Evolutionary conservation across 2,113 vertebrate genomes (phyloP), one percentile per base, ranked within the genome.

Genomic region (Pimephales promelas): DNA sequence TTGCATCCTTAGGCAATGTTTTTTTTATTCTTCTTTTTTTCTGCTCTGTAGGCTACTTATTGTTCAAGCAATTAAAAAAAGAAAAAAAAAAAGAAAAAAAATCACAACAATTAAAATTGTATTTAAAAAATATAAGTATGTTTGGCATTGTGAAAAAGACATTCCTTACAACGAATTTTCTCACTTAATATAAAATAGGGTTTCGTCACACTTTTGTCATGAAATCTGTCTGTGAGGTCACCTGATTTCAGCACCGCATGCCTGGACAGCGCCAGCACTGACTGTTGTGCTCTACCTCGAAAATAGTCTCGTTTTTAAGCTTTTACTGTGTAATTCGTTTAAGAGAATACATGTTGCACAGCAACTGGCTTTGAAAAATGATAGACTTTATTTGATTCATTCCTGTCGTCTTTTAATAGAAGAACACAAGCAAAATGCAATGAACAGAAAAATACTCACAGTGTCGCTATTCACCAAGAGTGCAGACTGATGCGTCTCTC

Each of bases 391-490:
- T 16, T 26, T 52, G 1, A 4, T 64, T 7, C 5, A 64, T 31
- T 47, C 13, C 4, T 40, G 57, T 1, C 1, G 34, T n/a, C 11
- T 24, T 26, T 43, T 61, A 18, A 16, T 45, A 11, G 47, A 28
- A 11, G 47, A 28, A 80, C 18, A 24, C 18, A 10, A 9, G 8
- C 1, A 28, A 24, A 47, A 1, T 81, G 70, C 57, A 85, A 10
- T 66, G 9, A 20, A 0, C 4, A 7, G 0, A 10, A 54, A 81
- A 20, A 85, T 81, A 8, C 84, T 8, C 70, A 68, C 18, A 81
- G 78, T n/a, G 83, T 79, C 83, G 77, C 83, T 84, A 10, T 84
- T 80, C 45, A 84, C 40, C 56, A 73, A 72, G 22, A 56, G 6
- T 10, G 75, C 31, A 6, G 11, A 49, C 8, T 16, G 52, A 45